These are phyloP conservation scores for Rhynchonema sp. DNA, from an alignment of 2,888 invertebrate species.

Conservation along the genomic window DNA sequence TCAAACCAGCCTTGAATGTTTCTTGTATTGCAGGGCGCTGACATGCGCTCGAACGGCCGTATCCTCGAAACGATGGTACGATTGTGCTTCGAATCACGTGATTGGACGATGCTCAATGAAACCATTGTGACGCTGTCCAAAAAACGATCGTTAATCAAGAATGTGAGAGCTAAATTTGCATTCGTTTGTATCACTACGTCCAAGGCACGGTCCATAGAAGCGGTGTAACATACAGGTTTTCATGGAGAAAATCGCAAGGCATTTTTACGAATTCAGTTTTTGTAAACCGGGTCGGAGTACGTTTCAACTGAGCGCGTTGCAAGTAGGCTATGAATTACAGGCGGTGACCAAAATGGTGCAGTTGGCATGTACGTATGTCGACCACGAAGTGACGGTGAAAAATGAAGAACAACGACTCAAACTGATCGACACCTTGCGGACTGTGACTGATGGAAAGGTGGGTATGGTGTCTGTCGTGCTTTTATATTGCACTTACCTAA, in stretches of 20 bases:
- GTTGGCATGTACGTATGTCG: slow-evolving; percentile 77
- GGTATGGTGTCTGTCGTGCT: no score
- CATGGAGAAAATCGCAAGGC: background rate
- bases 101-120: slow-evolving; percentile 82
- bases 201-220: no score
- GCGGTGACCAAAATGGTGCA: slow-evolving; percentile 76
- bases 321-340: slow-evolving; percentile 33
- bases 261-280: background rate
- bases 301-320: background rate
- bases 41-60: slow-evolving; percentile 79
- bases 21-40: slow-evolving; percentile 52
- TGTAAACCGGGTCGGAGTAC: background rate
- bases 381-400: slow-evolving; percentile 70
- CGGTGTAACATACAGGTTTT: no score
- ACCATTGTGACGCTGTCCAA: slow-evolving; percentile 74
- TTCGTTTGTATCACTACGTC: no score
- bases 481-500: no score
- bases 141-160: slow-evolving; percentile 76
- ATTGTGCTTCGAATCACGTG: slow-evolving; percentile 58
- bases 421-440: slow-evolving; percentile 77
- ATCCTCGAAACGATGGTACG: slow-evolving; percentile 79
- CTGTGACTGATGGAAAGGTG: slow-evolving; percentile 87
- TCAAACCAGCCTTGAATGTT: background rate
- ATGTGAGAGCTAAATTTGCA: no score
- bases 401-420: slow-evolving; percentile 67